Conservation (phyloP, 2,113 vertebrate species). For the Bos javanicus region DNA sequence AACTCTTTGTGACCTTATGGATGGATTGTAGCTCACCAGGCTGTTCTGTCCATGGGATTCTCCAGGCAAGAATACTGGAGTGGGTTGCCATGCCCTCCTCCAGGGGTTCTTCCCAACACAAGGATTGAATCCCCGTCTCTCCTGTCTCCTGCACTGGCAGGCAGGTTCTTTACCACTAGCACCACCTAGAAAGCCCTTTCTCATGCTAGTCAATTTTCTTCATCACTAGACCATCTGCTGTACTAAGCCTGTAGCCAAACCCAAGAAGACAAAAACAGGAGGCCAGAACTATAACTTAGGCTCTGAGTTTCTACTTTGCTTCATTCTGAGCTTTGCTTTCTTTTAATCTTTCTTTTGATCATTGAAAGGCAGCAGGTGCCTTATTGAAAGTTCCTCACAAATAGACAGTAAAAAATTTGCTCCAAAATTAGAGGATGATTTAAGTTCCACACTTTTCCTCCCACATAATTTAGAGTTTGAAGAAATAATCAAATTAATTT, state of each 20-base stretch:
- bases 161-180: neutral
- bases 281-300: neutral
- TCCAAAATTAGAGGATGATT: slow-evolving; percentile 27
- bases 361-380: neutral
- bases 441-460: neutral
- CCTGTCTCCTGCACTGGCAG: neutral
- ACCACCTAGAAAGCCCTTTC: neutral
- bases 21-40: neutral
- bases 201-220: neutral
- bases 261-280: neutral
- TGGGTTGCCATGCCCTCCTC: neutral
- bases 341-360: slow-evolving; percentile 1
- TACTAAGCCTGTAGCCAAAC: neutral
- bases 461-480: slow-evolving; percentile 37
- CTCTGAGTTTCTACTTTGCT: neutral
- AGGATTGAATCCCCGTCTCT: neutral
- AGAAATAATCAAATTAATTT: slow-evolving; percentile 54
- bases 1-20: neutral
- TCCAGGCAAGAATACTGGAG: neutral
- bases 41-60: neutral
- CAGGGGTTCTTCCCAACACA: neutral
- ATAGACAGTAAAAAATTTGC: slow-evolving; percentile 18
- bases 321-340: neutral
- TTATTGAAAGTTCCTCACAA: slow-evolving; percentile 21
- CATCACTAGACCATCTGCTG: neutral